phyloP scores from a whole-genome alignment of 2,888 invertebrate species.

The Agapostemon virescens region DNA sequence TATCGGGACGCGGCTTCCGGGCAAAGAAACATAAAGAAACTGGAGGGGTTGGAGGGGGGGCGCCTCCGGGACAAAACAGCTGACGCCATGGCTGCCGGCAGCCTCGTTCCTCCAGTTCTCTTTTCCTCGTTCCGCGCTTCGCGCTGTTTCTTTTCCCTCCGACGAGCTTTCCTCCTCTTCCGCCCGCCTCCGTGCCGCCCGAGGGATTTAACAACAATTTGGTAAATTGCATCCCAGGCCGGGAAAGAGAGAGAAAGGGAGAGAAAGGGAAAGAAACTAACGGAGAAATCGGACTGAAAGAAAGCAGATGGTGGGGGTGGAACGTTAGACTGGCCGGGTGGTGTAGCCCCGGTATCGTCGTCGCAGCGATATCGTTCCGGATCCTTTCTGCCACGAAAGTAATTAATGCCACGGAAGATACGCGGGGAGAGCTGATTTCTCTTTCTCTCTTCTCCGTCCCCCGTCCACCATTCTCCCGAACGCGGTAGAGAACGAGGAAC shows the following conservation, averaged over 20 bases:
- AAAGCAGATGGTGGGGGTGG: constrained; percentile 19
- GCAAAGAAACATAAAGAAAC: constrained; percentile 74
- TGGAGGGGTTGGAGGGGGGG: constrained; percentile 60
- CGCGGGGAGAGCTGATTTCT: constrained; percentile 35
- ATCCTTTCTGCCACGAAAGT: constrained; percentile 56
- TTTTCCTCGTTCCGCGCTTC: constrained; percentile 48
- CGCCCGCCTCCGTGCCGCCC: constrained; percentile 63
- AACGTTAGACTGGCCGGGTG: neutral
- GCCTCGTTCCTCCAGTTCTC: constrained; percentile 61
- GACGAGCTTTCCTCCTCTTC: constrained; percentile 37
- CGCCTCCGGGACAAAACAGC: constrained; percentile 77
- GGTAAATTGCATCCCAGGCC: constrained; percentile 75
- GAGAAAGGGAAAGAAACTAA: constrained; percentile 43
- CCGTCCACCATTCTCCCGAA: neutral
- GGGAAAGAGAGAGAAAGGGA: neutral
- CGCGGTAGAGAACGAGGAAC: constrained; percentile 32
- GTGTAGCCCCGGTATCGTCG: constrained; percentile 42
- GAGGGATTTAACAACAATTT: constrained; percentile 79
- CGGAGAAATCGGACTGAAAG: constrained; percentile 56
- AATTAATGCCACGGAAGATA: constrained; percentile 62
- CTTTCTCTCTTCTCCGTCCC: constrained; percentile 4
- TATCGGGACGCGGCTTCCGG: constrained; percentile 70
- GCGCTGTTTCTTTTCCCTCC: constrained; percentile 44
- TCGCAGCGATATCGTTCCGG: constrained; percentile 52
- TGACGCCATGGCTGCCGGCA: constrained; percentile 77